These are phyloP conservation scores for Apodemia duryi DNA, from an alignment of 2,888 invertebrate genomes.

Conservation along the genomic window DNA sequence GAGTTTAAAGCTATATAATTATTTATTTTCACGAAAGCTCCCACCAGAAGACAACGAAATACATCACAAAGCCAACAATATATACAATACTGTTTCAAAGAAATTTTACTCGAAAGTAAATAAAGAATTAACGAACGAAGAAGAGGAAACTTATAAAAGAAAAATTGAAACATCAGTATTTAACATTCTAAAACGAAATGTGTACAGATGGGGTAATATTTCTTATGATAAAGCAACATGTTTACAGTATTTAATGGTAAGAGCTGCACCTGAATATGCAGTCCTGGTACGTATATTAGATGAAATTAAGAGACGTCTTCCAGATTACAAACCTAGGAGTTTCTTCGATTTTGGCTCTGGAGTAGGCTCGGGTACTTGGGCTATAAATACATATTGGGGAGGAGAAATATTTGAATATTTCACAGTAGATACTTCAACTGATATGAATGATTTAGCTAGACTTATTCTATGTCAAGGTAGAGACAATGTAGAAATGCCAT, in stretches of 20 bases:
- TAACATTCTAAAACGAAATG: slow-evolving; percentile 76
- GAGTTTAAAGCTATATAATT: slow-evolving; percentile 74
- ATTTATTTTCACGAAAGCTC: slow-evolving; percentile 81
- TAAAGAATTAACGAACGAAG: slow-evolving; percentile 46
- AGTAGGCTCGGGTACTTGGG: slow-evolving; percentile 92
- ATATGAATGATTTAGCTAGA: slow-evolving; percentile 91
- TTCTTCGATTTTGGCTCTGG: slow-evolving; percentile 97
- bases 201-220: slow-evolving; percentile 87
- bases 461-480: slow-evolving; percentile 83
- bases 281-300: slow-evolving; percentile 83
- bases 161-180: slow-evolving; percentile 75
- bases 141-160: slow-evolving; percentile 59
- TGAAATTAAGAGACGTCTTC: slow-evolving; percentile 83
- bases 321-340: slow-evolving; percentile 84
- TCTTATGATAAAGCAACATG: slow-evolving; percentile 82
- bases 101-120: slow-evolving; percentile 44
- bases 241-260: slow-evolving; percentile 84
- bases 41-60: slow-evolving; percentile 82
- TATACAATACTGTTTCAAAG: slow-evolving; percentile 56
- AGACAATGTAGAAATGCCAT: slow-evolving; percentile 77
- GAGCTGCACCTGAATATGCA: slow-evolving; percentile 88
- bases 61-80: slow-evolving; percentile 57
- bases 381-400: slow-evolving; percentile 85
- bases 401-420: slow-evolving; percentile 88
- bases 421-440: slow-evolving; percentile 88